Base-by-base conservation (phyloP, 1,140 invertebrate genomes). In the Drosophila azteca region DNA sequence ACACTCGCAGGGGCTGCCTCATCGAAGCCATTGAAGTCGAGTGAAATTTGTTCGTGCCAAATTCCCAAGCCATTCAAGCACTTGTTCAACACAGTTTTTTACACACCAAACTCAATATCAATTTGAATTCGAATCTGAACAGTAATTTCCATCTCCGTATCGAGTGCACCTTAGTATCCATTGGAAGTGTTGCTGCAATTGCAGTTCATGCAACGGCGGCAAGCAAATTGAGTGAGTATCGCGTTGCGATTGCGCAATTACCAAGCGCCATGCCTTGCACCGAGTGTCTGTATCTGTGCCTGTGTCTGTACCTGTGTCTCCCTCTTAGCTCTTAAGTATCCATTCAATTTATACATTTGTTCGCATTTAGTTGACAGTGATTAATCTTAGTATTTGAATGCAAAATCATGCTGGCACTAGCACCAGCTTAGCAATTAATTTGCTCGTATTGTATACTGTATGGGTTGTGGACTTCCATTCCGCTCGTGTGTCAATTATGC, bases 351-450 rank as follows among this genome's bases (percentile, higher is more conserved):
- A 65, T 69, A 62, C 20, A 73, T 75, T 65, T 64, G 60, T 58
- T 65, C 69, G 70, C 59, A 60, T 79, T 85, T 87, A 75, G 74
- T 78, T 88, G 82, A 85, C 82, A 85, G 83, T 87, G 82, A 87
- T 85, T 72, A 85, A 85, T 88, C 83, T 85, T 66, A 82, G 55
- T 66, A 81, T 78, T 87, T 87, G 69, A 66, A 76, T 83, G 79
- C 58, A 50, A 66, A 80, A 67, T 79, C 70, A 64, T 64, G 76
- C 54, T 63, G 64, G 35, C 60, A 54, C 54, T 55, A 74, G 39
- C 68, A 43, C 45, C 70, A 63, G 51, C 51, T 41, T 20, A 22
- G 11, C 65, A 71, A 87, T 78, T 79, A 50, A 72, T 87, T 87
- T 67, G 41, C 51, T 48, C 44, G 57, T 41, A 48, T 29, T 53